phyloP scores from a whole-genome alignment of 2,113 vertebrate species.

The Pedionomus torquatus region DNA sequence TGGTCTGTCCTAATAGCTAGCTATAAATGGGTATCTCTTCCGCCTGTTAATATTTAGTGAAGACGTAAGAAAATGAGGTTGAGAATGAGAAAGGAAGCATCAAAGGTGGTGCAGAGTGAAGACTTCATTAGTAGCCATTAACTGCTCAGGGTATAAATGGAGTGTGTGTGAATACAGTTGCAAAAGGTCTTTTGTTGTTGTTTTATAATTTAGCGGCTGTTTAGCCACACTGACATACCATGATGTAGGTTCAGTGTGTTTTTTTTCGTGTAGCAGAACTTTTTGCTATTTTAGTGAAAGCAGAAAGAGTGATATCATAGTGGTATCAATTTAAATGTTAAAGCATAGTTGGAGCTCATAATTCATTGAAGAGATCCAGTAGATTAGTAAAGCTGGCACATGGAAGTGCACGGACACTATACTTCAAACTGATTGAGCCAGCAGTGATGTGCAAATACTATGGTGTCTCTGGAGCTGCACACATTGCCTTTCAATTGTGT shows the following conservation, averaged over 20 bases:
- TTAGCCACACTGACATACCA: background rate
- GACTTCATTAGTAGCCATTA: background rate
- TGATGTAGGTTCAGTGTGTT: background rate
- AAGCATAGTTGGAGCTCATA: background rate
- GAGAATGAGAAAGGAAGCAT: background rate
- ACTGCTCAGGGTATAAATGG: background rate
- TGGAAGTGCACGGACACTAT: background rate
- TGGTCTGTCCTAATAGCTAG: background rate
- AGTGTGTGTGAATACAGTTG: background rate
- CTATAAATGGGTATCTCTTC: background rate
- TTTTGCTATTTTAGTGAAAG: background rate
- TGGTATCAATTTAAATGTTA: background rate
- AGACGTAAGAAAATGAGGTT: background rate
- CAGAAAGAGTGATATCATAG: background rate
- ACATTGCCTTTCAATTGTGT: background rate
- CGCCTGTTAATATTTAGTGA: constrained; percentile 23
- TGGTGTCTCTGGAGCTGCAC: background rate
- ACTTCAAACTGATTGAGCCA: background rate
- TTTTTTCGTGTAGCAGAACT: background rate
- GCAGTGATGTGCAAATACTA: background rate
- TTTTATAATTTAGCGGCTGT: background rate
- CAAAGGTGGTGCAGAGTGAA: background rate
- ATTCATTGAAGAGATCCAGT: background rate
- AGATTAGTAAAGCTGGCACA: background rate
- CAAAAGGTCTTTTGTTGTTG: background rate